Conservation (phyloP, 2,113 vertebrate genomes). For the Actenoides lindsayi region DNA sequence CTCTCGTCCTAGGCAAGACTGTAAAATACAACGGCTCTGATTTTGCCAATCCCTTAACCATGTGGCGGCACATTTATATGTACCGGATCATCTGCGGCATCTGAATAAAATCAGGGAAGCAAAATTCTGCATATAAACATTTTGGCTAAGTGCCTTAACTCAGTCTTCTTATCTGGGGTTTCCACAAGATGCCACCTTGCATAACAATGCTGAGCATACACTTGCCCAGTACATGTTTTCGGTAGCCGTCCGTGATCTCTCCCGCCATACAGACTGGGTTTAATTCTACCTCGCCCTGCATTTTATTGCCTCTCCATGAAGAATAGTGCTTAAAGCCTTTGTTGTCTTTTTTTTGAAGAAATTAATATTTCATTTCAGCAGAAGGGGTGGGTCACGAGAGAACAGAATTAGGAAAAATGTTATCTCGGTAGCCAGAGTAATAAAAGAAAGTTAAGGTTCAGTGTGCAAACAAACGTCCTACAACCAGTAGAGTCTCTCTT, state of each 20-base stretch:
- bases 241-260: conserved; percentile 24
- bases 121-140: conserved; percentile 68
- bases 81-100: conserved; percentile 57
- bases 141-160: conserved; percentile 65
- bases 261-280: background rate
- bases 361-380: conserved; percentile 41
- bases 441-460: conserved; percentile 25
- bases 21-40: conserved; percentile 61
- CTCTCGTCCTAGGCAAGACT: conserved; percentile 51
- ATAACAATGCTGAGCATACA: conserved; percentile 49
- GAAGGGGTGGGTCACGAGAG: background rate
- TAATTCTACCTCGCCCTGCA: background rate
- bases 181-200: conserved; percentile 59
- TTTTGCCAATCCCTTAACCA: conserved; percentile 65
- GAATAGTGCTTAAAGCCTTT: background rate
- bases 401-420: background rate
- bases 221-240: background rate
- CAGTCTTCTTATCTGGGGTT: conserved; percentile 60
- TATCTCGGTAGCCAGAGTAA: background rate
- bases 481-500: background rate
- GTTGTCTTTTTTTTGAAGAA: background rate
- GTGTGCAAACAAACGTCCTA: background rate
- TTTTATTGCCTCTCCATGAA: background rate
- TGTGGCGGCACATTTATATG: conserved; percentile 45
- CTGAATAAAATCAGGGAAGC: conserved; percentile 71